These are phyloP conservation scores for Brachionus asplanchnoidis DNA, from an alignment of 1,140 invertebrate genomes.

Conservation along the genomic window DNA sequence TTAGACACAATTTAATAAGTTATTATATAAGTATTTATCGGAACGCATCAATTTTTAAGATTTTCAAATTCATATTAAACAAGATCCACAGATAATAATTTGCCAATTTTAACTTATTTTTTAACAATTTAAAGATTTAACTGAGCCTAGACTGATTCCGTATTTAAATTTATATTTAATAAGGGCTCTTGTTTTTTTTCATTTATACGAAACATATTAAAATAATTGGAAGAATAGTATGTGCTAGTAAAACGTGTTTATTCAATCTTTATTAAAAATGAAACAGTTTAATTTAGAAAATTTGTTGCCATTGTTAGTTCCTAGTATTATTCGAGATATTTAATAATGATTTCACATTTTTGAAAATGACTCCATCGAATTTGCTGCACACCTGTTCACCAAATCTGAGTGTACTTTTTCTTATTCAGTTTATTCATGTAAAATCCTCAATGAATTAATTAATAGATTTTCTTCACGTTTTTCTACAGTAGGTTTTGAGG, in stretches of 20 bases:
- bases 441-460: neutral
- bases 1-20: neutral
- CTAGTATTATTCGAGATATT: slow-evolving; percentile 21
- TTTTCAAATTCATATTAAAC: neutral
- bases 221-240: slow-evolving; percentile 26
- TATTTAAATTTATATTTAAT: slow-evolving; percentile 13
- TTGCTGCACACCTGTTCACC: neutral
- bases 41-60: neutral
- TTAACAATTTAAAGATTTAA: neutral
- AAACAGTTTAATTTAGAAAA: slow-evolving; percentile 33
- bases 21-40: slow-evolving; percentile 32
- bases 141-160: neutral
- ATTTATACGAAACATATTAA: slow-evolving; percentile 1
- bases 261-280: slow-evolving; percentile 20
- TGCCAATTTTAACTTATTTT: neutral
- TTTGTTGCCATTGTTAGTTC: slow-evolving; percentile 25
- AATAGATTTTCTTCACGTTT: neutral
- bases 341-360: slow-evolving; percentile 17
- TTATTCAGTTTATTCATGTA: neutral
- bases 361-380: neutral
- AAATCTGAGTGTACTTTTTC: neutral
- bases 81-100: neutral
- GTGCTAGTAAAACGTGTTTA: slow-evolving; percentile 30
- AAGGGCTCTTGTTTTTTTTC: neutral
- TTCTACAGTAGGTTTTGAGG: neutral